Conservation (phyloP, 2,113 vertebrate genomes). For the Takifugu bimaculatus region DNA sequence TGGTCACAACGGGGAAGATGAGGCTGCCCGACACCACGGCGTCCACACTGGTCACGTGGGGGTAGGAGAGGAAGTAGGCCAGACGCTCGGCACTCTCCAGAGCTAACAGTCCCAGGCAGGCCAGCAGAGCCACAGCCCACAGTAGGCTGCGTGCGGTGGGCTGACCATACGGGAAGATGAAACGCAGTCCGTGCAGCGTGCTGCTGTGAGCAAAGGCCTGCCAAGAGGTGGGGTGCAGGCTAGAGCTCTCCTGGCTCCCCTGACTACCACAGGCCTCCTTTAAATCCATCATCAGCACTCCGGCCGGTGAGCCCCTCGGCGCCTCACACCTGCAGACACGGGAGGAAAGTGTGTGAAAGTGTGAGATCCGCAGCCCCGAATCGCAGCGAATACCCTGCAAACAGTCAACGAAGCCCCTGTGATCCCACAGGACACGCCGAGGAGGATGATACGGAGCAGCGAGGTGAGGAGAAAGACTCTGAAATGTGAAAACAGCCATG, state of each 20-base stretch:
- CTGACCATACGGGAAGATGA: slow-evolving; percentile 86
- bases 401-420: background rate
- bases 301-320: slow-evolving; percentile 34
- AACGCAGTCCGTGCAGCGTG: slow-evolving; percentile 91
- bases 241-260: slow-evolving; percentile 81
- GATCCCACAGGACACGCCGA: no score
- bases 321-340: slow-evolving; percentile 51
- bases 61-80: slow-evolving; percentile 94
- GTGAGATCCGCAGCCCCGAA: slow-evolving; percentile 1
- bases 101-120: slow-evolving; percentile 86
- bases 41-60: slow-evolving; percentile 93
- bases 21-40: slow-evolving; percentile 90
- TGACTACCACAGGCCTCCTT: slow-evolving; percentile 88
- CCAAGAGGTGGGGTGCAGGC: slow-evolving; percentile 85
- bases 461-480: background rate
- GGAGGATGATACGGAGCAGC: background rate
- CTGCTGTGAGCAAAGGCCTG: slow-evolving; percentile 89
- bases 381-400: background rate
- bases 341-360: slow-evolving; percentile 10
- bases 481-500: background rate
- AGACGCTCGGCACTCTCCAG: slow-evolving; percentile 90
- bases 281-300: slow-evolving; percentile 83
- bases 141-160: slow-evolving; percentile 84
- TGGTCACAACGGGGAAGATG: slow-evolving; percentile 91
- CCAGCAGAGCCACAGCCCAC: slow-evolving; percentile 88